phyloP scores from a whole-genome alignment of 2,888 invertebrate species.

The Idaea straminata region DNA sequence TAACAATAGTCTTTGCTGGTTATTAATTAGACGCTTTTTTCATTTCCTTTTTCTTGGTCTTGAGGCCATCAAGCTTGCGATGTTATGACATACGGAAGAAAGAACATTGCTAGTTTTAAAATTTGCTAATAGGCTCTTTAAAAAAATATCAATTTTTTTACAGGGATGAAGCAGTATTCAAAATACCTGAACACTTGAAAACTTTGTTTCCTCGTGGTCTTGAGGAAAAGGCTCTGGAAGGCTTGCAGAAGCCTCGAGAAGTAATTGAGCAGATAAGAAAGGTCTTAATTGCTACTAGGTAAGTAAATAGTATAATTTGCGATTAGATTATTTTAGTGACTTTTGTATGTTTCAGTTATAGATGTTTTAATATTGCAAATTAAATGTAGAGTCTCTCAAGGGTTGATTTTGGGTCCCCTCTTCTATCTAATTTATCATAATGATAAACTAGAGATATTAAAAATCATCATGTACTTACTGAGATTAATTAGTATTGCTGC shows the following conservation, averaged over 20 bases:
- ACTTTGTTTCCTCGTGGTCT: conserved; percentile 47
- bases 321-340: neutral
- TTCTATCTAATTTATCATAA: too few relatives aligned
- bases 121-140: too few relatives aligned
- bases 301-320: conserved; percentile 6
- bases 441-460: neutral
- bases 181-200: conserved; percentile 49
- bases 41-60: conserved; percentile 5
- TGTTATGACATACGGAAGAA: too few relatives aligned
- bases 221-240: conserved; percentile 45
- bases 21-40: conserved; percentile 2
- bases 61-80: neutral
- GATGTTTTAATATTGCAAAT: neutral
- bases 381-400: too few relatives aligned
- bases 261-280: conserved; percentile 26
- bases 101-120: too few relatives aligned
- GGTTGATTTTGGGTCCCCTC: too few relatives aligned
- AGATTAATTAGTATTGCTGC: too few relatives aligned
- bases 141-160: conserved; percentile 17
- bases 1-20: too few relatives aligned
- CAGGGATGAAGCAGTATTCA: conserved; percentile 40
- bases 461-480: neutral
- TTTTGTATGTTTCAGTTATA: neutral
- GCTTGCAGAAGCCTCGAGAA: conserved; percentile 28
- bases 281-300: conserved; percentile 32